Percentiles rank a stretch among this genome's conserved stretches.
These are phyloP conservation scores for Drosophila watanabei DNA, from an alignment of 1,140 invertebrate species.

Conservation along the genomic window DNA sequence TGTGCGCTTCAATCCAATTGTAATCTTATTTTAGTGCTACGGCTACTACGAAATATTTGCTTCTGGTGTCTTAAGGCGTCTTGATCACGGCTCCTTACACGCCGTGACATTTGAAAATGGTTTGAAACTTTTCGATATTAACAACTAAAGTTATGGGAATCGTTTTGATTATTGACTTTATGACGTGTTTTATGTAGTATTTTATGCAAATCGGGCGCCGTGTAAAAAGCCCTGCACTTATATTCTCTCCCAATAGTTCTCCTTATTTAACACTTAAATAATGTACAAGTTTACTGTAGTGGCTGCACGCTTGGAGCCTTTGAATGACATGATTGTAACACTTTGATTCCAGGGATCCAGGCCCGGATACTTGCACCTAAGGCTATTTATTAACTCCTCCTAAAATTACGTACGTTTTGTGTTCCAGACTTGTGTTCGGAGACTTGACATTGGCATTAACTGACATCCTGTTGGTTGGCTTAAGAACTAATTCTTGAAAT, in stretches of 20 bases:
- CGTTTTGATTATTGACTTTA: slow-evolving; percentile 10
- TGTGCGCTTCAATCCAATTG: slow-evolving; percentile 54
- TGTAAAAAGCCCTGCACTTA: slow-evolving; percentile 14
- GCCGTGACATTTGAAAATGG: slow-evolving; percentile 14
- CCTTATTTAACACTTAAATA: neutral
- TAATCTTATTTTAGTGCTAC: slow-evolving; percentile 28
- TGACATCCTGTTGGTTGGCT: slow-evolving; percentile 42
- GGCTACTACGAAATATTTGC: slow-evolving; percentile 41
- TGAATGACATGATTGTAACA: slow-evolving; percentile 36
- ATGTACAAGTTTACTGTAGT: neutral
- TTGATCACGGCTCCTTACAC: slow-evolving; percentile 41
- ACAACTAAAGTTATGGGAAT: neutral
- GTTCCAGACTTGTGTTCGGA: slow-evolving; percentile 28
- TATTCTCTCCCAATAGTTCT: neutral
- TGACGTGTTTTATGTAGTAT: slow-evolving; percentile 1
- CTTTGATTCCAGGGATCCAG: slow-evolving; percentile 17
- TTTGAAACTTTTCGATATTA: neutral
- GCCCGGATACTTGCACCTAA: slow-evolving; percentile 9
- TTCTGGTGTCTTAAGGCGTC: slow-evolving; percentile 62
- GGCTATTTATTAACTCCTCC: slow-evolving; percentile 27
- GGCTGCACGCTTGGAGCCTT: neutral
- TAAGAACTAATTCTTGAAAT: slow-evolving; percentile 83
- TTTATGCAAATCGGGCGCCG: neutral
- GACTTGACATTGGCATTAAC: slow-evolving; percentile 50
- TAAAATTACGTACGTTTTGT: slow-evolving; percentile 46